These are phyloP conservation scores for Dioctria rufipes DNA, from an alignment of 2,888 invertebrate species.

Conservation along the genomic window DNA sequence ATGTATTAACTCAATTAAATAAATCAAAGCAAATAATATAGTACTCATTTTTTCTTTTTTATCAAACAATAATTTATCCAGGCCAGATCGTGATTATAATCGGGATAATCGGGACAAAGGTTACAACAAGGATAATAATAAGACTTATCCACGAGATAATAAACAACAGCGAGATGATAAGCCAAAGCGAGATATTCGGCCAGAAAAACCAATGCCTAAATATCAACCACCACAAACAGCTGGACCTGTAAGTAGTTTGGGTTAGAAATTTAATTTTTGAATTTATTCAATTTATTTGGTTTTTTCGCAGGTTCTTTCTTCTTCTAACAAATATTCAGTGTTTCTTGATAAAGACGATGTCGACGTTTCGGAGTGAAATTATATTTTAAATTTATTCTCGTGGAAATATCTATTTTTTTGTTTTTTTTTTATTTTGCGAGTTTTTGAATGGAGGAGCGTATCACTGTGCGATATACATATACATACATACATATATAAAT, in stretches of 20 bases:
- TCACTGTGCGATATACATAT: conserved; percentile 47
- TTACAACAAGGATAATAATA: conserved; percentile 46
- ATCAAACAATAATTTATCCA: not conserved
- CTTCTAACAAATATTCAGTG: conserved; percentile 83
- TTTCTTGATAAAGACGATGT: conserved; percentile 80
- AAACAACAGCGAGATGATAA: conserved; percentile 66
- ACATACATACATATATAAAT: not conserved
- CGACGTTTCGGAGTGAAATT: conserved; percentile 69
- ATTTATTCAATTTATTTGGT: conserved; percentile 50
- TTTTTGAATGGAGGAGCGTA: conserved; percentile 42
- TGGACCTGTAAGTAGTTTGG: conserved; percentile 76
- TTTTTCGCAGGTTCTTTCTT: conserved; percentile 79
- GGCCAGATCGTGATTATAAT: conserved; percentile 57
- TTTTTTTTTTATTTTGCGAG: conserved; percentile 48
- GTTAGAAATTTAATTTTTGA: conserved; percentile 57
- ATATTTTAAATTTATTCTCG: conserved; percentile 40
- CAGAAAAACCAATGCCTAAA: conserved; percentile 77
- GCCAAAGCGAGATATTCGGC: conserved; percentile 68
- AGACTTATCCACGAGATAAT: conserved; percentile 54
- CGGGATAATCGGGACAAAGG: conserved; percentile 32
- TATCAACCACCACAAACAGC: conserved; percentile 77
- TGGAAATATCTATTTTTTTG: conserved; percentile 39
- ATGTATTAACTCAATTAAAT: too few relatives aligned
- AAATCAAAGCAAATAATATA: too few relatives aligned
- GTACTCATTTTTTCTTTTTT: too few relatives aligned